These are phyloP conservation scores for Donacobius atricapilla DNA, from an alignment of 2,113 vertebrate species.

Conservation along the genomic window DNA sequence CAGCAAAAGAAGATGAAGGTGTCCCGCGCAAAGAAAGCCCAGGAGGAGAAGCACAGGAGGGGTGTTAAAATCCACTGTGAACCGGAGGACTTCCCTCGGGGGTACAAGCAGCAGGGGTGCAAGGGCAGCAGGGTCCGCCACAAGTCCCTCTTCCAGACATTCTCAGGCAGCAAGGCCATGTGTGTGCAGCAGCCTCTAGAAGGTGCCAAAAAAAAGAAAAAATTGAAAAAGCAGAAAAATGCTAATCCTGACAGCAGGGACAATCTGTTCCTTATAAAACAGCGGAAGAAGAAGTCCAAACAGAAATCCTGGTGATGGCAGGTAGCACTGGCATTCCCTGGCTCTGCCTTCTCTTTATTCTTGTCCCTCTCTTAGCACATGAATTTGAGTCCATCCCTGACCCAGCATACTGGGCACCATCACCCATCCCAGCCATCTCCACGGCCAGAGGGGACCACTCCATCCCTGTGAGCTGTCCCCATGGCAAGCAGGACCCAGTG, in stretches of 20 bases:
- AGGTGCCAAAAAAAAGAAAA: constrained; percentile 26
- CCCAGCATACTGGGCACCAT: not conserved
- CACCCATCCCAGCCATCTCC: not conserved
- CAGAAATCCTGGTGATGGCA: constrained; percentile 7
- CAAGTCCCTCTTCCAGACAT: not conserved
- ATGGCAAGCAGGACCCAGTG: too few species aligned
- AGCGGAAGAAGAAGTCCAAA: constrained; percentile 69
- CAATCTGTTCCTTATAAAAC: constrained; percentile 76
- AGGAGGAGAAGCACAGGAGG: not conserved
- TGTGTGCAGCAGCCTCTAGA: not conserved
- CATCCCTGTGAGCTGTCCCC: not conserved
- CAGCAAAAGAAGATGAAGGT: not conserved
- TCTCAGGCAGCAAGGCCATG: not conserved
- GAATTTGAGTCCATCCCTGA: not conserved
- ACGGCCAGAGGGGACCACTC: not conserved
- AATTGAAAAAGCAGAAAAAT: not conserved
- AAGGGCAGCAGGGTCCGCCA: not conserved
- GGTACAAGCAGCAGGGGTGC: not conserved
- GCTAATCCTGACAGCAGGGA: not conserved
- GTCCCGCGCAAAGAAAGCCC: not conserved
- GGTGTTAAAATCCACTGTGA: not conserved
- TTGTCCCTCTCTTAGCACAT: not conserved
- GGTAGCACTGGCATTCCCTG: not conserved
- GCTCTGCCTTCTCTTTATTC: not conserved
- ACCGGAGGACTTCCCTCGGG: constrained; percentile 64